These are phyloP conservation scores for Drosophila quinaria DNA, from an alignment of 2,888 invertebrate genomes.

Conservation along the genomic window DNA sequence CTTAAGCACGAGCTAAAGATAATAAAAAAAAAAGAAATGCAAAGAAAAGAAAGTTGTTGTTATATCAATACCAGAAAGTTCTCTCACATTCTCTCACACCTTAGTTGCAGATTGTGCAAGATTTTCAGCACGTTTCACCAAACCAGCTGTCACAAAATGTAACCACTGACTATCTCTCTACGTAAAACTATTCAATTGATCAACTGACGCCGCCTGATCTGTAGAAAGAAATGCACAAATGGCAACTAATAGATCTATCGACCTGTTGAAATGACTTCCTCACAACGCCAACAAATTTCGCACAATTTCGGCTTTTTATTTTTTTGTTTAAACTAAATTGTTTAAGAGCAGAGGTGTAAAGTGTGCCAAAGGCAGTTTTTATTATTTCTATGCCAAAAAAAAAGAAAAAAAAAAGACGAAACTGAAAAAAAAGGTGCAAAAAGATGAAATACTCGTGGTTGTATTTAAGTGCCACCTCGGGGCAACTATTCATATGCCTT, in stretches of 20 bases:
- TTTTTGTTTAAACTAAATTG: conserved; percentile 62
- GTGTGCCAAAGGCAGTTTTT: conserved; percentile 74
- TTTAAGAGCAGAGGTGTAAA: conserved; percentile 67
- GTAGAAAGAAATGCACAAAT: background rate
- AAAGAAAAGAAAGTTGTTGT: conserved; percentile 35
- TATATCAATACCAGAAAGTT: conserved; percentile 36
- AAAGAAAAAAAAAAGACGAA: conserved; percentile 1
- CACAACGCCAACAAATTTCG: conserved; percentile 57
- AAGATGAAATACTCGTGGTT: conserved; percentile 27
- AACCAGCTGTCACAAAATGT: conserved; percentile 28
- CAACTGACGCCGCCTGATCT: conserved; percentile 30
- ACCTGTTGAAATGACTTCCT: conserved; percentile 74
- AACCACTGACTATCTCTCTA: conserved; percentile 45
- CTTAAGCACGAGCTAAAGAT: conserved; percentile 75
- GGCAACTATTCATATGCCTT: conserved; percentile 46
- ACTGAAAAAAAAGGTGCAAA: conserved; percentile 22
- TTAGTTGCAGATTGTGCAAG: conserved; percentile 35
- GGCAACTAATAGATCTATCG: conserved; percentile 36
- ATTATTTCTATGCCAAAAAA: conserved; percentile 31
- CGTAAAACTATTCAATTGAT: conserved; percentile 56
- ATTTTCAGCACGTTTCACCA: conserved; percentile 61
- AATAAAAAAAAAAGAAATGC: conserved; percentile 2
- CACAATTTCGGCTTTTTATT: conserved; percentile 40
- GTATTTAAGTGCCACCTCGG: conserved; percentile 39
- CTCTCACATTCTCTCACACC: conserved; percentile 73